phyloP scores from a whole-genome alignment of 2,113 vertebrate genomes.

The Amphiprion percula region DNA sequence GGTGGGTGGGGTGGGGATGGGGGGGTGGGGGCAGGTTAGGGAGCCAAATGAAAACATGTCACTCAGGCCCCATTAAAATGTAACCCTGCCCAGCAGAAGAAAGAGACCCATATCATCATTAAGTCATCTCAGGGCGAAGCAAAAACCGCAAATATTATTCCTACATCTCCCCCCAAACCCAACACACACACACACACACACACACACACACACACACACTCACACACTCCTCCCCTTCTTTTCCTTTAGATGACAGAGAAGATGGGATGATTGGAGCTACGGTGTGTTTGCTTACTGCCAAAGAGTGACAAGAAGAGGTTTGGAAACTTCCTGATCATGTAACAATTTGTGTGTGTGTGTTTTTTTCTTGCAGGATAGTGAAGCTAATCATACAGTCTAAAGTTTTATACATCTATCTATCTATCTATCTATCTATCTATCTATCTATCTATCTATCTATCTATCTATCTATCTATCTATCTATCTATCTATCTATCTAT shows the following conservation, averaged over 20 bases:
- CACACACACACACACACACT: constrained; percentile 47
- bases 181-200: constrained; percentile 8
- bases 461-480: no score
- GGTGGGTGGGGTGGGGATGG: neutral
- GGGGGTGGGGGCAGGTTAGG: constrained; percentile 20
- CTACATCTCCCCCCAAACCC: constrained; percentile 39
- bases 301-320: constrained; percentile 59
- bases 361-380: neutral
- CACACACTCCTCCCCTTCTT: constrained; percentile 36
- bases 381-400: constrained; percentile 6
- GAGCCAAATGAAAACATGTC: constrained; percentile 78
- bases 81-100: constrained; percentile 76
- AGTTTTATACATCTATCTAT: neutral
- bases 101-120: constrained; percentile 79
- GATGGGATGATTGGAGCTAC: constrained; percentile 66
- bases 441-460: no score
- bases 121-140: constrained; percentile 73
- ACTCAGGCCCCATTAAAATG: constrained; percentile 78
- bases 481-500: neutral
- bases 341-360: constrained; percentile 1
- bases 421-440: no score
- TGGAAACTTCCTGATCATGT: constrained; percentile 41
- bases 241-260: constrained; percentile 55
- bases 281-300: constrained; percentile 56
- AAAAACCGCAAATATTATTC: constrained; percentile 82